Evolutionary conservation across 2,113 vertebrate species (phyloP), one percentile per base, ranked within the genome.

Genomic region (Grammomys surdaster): DNA sequence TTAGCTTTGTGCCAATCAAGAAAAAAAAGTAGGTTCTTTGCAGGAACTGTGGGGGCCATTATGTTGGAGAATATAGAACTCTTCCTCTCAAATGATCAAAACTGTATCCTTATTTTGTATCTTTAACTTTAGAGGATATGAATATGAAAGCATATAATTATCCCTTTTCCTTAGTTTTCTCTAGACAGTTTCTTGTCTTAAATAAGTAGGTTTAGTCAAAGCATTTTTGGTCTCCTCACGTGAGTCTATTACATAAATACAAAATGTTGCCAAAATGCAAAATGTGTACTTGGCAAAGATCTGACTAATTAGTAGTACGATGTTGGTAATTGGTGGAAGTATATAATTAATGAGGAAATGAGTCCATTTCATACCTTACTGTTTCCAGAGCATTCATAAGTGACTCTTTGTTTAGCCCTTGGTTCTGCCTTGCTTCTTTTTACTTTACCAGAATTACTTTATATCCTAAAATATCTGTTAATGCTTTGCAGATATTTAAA

Each of bases 341-440:
- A 31, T 94, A 26, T 89, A 92, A 88, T 89, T 65, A 90, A 90
- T 89, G 73, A 93, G 46, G 40, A 93, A 95, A 76, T 81, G 17
- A 94, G 22, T 77, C 33, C 1, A 63, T 75, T 7, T 78, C 16
- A 75, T 58, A 60, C 48, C 75, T 19, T 46, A 26, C 3, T 80
- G 19, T 69, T 6, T 48, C 82, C 63, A 93, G 86, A 73, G 19
- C 1, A 48, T 43, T 88, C 16, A 60, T 76, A 46, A 94, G 48
- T 11, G 69, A 94, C 12, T 46, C 43, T 85, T 95, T 67, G n/a
- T 24, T 31, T 69, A 43, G 58, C 86, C 76, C 73, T 90, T 69
- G 91, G 48, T 72, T 90, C 31, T 88, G 36, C 33, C 24, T 86
- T 87, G 20, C n/a, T 20, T 91, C 60, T 22, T 89, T 40, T 28